Percentiles rank a stretch among this genome's conserved stretches.
Evolutionary conservation across 2,888 invertebrate species (phyloP).

Genomic region (Scaptomyza reducta): DNA sequence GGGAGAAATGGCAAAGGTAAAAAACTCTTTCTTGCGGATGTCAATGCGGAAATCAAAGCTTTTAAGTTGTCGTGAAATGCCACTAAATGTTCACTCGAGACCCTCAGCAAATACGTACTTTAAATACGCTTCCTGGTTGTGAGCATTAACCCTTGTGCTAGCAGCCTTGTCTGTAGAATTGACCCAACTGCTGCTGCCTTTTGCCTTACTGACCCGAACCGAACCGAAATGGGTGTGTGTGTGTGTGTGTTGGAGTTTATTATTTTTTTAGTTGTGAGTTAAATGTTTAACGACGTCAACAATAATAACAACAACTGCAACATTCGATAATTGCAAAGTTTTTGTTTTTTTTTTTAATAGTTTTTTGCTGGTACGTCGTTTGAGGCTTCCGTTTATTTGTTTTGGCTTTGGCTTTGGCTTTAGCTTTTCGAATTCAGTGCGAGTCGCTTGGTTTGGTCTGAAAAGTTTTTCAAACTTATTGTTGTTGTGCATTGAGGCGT

Average conservation of each 20-base stretch:
- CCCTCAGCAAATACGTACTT: background rate
- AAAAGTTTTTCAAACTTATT: conserved; percentile 62
- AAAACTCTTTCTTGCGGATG: conserved; percentile 58
- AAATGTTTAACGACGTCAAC: conserved; percentile 46
- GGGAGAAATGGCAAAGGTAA: conserved; percentile 73
- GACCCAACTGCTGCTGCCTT: conserved; percentile 15
- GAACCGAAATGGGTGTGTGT: conserved; percentile 23
- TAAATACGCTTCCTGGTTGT: conserved; percentile 59
- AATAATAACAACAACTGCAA: conserved; percentile 37
- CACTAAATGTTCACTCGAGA: conserved; percentile 55
- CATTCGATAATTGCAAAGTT: conserved; percentile 71
- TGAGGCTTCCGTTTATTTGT: conserved; percentile 80
- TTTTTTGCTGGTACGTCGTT: conserved; percentile 14
- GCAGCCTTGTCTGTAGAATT: conserved; percentile 23
- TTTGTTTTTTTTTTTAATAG: conserved; percentile 25
- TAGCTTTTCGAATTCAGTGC: conserved; percentile 71
- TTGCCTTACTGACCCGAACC: conserved; percentile 47
- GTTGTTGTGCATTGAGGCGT: conserved; percentile 77
- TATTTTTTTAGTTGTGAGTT: conserved; percentile 30
- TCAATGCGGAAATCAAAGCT: conserved; percentile 70
- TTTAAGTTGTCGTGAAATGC: conserved; percentile 71
- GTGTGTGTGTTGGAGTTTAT: conserved; percentile 3
- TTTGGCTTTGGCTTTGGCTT: conserved; percentile 52
- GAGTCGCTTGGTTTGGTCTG: conserved; percentile 49
- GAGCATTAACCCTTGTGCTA: conserved; percentile 18